Conservation (phyloP, 1,140 invertebrate species). For the Aleiodes sp. region DNA sequence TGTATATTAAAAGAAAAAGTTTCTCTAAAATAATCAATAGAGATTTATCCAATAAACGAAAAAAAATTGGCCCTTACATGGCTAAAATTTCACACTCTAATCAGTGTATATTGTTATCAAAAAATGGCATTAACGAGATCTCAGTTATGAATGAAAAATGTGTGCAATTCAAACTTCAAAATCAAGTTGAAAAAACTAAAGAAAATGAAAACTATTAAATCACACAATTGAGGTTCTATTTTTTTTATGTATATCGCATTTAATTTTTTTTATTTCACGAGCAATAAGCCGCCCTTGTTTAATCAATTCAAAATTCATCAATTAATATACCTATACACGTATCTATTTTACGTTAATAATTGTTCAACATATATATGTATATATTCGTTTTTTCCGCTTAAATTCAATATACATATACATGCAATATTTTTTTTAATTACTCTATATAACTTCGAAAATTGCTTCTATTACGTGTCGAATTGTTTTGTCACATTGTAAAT, state of each 20-base stretch:
- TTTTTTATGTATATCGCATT: slow-evolving; percentile 38
- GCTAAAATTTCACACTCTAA: neutral
- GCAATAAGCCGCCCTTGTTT: slow-evolving; percentile 33
- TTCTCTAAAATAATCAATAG: neutral
- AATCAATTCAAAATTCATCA: no score
- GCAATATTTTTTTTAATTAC: no score
- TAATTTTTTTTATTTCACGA: slow-evolving; percentile 33
- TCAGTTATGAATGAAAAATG: slow-evolving; percentile 37
- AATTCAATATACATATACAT: slow-evolving; percentile 43
- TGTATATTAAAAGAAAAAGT: neutral
- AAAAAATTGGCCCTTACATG: neutral
- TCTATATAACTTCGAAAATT: slow-evolving; percentile 21
- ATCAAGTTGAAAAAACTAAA: neutral
- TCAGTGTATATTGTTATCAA: slow-evolving; percentile 37
- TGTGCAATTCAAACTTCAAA: neutral
- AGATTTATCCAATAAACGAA: no score
- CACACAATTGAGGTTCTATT: slow-evolving; percentile 42
- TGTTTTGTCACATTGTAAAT: slow-evolving; percentile 38
- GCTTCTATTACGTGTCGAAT: slow-evolving; percentile 21
- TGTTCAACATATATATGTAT: slow-evolving; percentile 43
- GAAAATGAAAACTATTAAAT: slow-evolving; percentile 35
- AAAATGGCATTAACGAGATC: slow-evolving; percentile 53
- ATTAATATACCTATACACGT: slow-evolving; percentile 42
- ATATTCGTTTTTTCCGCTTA: slow-evolving; percentile 29
- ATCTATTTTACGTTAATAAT: slow-evolving; percentile 45